Evolutionary conservation across 2,888 invertebrate species (phyloP).

Genomic region (Acrobasis consociella): DNA sequence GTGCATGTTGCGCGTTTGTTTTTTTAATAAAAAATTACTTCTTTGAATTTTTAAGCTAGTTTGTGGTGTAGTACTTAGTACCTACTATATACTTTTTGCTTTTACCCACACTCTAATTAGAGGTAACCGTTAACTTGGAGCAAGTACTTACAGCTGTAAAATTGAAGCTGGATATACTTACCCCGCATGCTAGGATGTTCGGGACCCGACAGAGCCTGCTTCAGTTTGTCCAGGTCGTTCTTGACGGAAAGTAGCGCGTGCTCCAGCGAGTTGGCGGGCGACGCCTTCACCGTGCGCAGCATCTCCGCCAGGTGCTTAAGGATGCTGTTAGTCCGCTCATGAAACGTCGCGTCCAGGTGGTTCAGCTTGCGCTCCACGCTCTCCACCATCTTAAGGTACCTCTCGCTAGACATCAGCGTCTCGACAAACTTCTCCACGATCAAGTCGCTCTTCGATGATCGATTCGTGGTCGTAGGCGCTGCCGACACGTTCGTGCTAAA

Average conservation of each 20-base stretch:
- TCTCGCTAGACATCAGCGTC: constrained; percentile 63
- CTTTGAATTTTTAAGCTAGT: too few species aligned
- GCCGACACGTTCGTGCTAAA: constrained; percentile 26
- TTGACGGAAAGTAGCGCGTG: constrained; percentile 45
- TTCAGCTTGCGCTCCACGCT: constrained; percentile 57
- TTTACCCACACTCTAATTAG: too few species aligned
- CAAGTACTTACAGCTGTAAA: too few species aligned
- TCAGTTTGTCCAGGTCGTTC: constrained; percentile 51
- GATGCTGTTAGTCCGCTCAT: constrained; percentile 59
- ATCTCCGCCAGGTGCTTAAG: constrained; percentile 63
- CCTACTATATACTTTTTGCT: too few species aligned
- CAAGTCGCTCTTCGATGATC: constrained; percentile 43
- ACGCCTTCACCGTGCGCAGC: constrained; percentile 45
- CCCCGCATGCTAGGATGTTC: constrained; percentile 48
- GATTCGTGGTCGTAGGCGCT: constrained; percentile 37
- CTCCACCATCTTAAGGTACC: constrained; percentile 65
- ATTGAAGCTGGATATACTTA: constrained; percentile 33
- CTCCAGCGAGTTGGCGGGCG: constrained; percentile 44
- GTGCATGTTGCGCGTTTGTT: too few species aligned
- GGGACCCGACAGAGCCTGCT: constrained; percentile 37
- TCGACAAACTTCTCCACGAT: constrained; percentile 69
- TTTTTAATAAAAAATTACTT: too few species aligned
- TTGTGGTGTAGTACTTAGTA: too few species aligned
- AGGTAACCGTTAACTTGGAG: neutral
- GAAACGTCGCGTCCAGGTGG: constrained; percentile 57